Evolutionary conservation across 2,797 vertebrate species (phyloP).

Genomic region (Phoebastria nigripes): DNA sequence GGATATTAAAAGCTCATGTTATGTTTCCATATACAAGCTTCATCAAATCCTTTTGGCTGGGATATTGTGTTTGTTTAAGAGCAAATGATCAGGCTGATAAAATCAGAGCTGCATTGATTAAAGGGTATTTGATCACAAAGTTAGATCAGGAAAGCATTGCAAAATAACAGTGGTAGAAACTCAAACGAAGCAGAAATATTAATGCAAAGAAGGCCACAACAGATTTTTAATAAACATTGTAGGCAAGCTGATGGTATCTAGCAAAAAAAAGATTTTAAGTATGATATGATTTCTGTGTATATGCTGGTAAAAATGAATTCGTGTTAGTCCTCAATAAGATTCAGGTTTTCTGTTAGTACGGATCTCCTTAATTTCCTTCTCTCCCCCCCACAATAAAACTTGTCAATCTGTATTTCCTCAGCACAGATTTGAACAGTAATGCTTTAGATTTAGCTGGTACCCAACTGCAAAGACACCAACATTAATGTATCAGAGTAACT

Average conservation of each 20-base stretch:
- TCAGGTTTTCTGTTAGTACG: not conserved
- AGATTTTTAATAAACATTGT: not conserved
- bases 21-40: not conserved
- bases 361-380: not conserved
- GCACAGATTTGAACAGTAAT: not conserved
- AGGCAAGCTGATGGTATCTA: not conserved
- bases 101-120: slow-evolving; percentile 46
- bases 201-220: slow-evolving; percentile 1
- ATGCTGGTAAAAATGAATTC: not conserved
- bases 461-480: not conserved
- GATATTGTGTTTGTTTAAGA: slow-evolving; percentile 29
- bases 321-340: not conserved
- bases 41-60: slow-evolving; percentile 42
- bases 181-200: slow-evolving; percentile 31
- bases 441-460: not conserved
- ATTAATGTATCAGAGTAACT: not conserved
- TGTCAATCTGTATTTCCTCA: not conserved
- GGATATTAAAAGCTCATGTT: not conserved
- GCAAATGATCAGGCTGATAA: slow-evolving; percentile 41
- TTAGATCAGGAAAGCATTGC: slow-evolving; percentile 28
- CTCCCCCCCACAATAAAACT: not conserved
- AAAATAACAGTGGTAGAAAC: slow-evolving; percentile 33
- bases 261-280: not conserved
- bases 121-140: slow-evolving; percentile 32
- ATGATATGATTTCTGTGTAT: not conserved